Evolutionary conservation across 2,797 vertebrate species (phyloP), one percentile per base, ranked within the genome.

Genomic region (Neosilurus mollespiculum): DNA sequence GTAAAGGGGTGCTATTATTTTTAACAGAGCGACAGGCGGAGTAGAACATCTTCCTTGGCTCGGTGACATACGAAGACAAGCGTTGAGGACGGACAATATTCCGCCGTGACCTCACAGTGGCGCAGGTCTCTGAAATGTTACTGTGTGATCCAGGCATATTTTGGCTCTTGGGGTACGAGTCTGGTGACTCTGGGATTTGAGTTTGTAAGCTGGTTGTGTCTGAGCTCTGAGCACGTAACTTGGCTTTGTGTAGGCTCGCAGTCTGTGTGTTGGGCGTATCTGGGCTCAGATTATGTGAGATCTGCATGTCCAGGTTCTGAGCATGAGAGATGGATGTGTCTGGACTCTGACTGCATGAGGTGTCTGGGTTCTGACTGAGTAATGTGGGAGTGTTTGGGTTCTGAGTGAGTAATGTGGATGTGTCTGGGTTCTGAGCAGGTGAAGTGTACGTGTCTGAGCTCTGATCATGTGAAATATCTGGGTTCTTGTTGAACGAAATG

Each of bases 41-140:
- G 90, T 91, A 93, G 87, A 90, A 93, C 93, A 94, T 95, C 81
- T 94, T 94, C 78, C 93, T 92, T 76, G 93, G 93, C 87, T 96
- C 96, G 58, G 95, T 97, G 71, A 97, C 95, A 85, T 96, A 98
- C n/a, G 96, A 94, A 56, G 96, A 96, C 83, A 95, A 97, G 88
- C 96, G 94, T 15, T 95, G 94, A 81, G 97, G 96, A 73, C 95
- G 96, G n/a, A 97, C 95, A 88, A 97, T 94, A 81, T 92, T 96
- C 90, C 96, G 92, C 88, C 94, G 95, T 22, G 93, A 94, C 93
- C 94, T 96, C 86, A 91, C 93, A 82, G 89, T 51, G 61, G 56
- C 22, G 3, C 77, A 51, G 30, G 53, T 34, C 54, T 64, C 59
- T 26, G 30, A 59, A 7, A 11, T 61, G 30, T 61, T 34, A 59